Percentiles rank a stretch among this genome's conserved stretches.
phyloP scores from a whole-genome alignment of 2,797 vertebrate genomes.

The Phataginus tricuspis region DNA sequence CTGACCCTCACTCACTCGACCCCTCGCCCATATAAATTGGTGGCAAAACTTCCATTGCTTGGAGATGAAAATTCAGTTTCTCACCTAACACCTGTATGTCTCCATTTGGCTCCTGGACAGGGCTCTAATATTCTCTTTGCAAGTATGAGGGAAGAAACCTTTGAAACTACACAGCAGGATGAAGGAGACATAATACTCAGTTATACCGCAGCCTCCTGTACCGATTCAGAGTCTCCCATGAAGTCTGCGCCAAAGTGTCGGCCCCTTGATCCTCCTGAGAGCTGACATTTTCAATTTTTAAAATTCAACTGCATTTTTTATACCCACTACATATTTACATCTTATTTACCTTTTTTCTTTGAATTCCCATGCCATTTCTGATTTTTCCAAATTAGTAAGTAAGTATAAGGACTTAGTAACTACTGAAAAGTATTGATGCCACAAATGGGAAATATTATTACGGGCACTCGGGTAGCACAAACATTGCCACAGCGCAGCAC shows the following conservation, averaged over 20 bases:
- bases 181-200: background rate
- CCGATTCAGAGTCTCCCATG: background rate
- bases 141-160: background rate
- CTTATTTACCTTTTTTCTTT: background rate
- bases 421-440: too few species aligned
- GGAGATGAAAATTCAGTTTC: background rate
- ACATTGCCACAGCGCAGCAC: background rate
- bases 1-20: fast-evolving
- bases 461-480: fast-evolving
- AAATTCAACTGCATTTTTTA: background rate
- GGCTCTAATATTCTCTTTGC: background rate
- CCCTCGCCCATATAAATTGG: background rate
- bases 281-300: background rate
- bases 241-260: background rate
- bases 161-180: background rate
- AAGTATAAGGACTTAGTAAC: background rate
- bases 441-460: fast-evolving
- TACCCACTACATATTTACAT: background rate
- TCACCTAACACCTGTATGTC: background rate
- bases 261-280: background rate
- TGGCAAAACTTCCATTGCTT: background rate
- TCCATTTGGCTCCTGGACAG: background rate
- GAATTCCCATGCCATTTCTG: background rate
- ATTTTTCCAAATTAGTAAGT: background rate
- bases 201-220: fast-evolving